phyloP scores from a whole-genome alignment of 1,140 invertebrate genomes.

The Himalopsyche phryganea region DNA sequence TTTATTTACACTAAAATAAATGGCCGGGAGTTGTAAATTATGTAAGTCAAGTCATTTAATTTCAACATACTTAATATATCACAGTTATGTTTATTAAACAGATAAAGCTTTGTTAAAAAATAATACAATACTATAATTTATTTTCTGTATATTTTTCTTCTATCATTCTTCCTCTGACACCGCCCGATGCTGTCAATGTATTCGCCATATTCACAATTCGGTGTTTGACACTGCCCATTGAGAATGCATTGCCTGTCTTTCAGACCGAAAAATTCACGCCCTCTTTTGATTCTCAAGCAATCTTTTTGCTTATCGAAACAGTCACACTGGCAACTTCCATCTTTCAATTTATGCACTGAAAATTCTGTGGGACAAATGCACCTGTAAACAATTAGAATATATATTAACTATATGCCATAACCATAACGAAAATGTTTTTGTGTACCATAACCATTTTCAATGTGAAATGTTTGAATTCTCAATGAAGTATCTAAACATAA shows the following conservation, averaged over 20 bases:
- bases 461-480: too few relatives aligned
- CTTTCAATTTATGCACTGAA: constrained; percentile 53
- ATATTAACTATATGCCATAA: not conserved
- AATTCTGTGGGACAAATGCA: constrained; percentile 72
- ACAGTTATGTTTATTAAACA: constrained; percentile 21
- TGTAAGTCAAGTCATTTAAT: constrained; percentile 3
- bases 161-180: constrained; percentile 54
- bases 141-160: constrained; percentile 8
- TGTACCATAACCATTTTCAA: too few relatives aligned
- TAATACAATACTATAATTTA: not conserved
- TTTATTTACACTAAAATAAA: too few relatives aligned
- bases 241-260: constrained; percentile 67
- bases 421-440: too few relatives aligned
- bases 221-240: constrained; percentile 59
- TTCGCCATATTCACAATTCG: constrained; percentile 65
- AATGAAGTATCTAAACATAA: too few relatives aligned
- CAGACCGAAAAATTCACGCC: constrained; percentile 66
- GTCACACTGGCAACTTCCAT: constrained; percentile 64
- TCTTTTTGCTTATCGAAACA: constrained; percentile 64
- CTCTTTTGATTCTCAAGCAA: constrained; percentile 64
- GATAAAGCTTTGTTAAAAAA: too few relatives aligned
- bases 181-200: constrained; percentile 61
- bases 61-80: constrained; percentile 14
- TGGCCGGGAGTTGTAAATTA: not conserved
- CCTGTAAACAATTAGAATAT: constrained; percentile 46